phyloP scores from a whole-genome alignment of 2,888 invertebrate genomes.

The Asteroscopus sphinx region DNA sequence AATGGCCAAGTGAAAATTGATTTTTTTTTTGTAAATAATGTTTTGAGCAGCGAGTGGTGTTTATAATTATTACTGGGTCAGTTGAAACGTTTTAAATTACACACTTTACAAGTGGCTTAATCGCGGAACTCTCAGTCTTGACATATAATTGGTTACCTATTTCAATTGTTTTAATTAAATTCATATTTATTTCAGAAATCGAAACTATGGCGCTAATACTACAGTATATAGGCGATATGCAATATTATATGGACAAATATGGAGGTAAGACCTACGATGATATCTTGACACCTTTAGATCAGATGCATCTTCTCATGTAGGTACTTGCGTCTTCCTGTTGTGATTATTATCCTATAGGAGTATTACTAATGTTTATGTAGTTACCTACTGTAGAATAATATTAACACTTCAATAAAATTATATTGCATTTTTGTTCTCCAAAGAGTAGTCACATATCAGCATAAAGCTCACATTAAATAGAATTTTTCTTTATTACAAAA shows the following conservation, averaged over 20 bases:
- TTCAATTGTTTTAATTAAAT: constrained; percentile 61
- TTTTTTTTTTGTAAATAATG: constrained; percentile 26
- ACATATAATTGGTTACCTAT: constrained; percentile 44
- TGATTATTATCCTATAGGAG: background rate
- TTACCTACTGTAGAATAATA: background rate
- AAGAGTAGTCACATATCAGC: too few species aligned
- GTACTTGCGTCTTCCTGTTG: constrained; percentile 8
- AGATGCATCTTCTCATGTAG: constrained; percentile 7
- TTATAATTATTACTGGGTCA: constrained; percentile 22
- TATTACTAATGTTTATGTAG: background rate
- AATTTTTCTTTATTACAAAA: too few species aligned
- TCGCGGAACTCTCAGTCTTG: constrained; percentile 42
- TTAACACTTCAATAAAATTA: background rate
- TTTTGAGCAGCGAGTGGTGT: constrained; percentile 34
- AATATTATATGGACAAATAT: constrained; percentile 94
- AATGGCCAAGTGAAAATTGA: constrained; percentile 24
- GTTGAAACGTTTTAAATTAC: constrained; percentile 20
- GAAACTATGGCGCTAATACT: constrained; percentile 94
- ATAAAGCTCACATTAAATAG: too few species aligned
- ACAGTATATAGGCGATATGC: constrained; percentile 94
- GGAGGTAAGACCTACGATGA: constrained; percentile 91
- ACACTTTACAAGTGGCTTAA: constrained; percentile 18
- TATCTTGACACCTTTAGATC: constrained; percentile 4
- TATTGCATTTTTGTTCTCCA: too few species aligned
- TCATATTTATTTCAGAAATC: constrained; percentile 80